Percentiles rank a stretch among this genome's conserved stretches.
phyloP scores from a whole-genome alignment of 1,140 invertebrate species.

The Heterodera schachtii region DNA sequence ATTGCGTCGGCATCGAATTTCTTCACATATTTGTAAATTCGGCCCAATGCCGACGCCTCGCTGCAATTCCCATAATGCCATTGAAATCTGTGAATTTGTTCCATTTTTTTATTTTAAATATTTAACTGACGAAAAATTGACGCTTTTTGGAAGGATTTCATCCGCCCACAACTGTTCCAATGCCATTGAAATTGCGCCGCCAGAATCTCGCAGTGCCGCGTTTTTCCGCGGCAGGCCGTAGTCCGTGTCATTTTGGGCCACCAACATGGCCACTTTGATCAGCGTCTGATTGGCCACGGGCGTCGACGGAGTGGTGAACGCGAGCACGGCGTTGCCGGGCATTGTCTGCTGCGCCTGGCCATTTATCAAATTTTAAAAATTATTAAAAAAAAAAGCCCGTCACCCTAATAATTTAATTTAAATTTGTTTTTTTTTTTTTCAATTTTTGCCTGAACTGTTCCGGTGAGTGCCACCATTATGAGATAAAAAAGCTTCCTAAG shows the following conservation, averaged over 20 bases:
- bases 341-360: background rate
- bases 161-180: too few species aligned
- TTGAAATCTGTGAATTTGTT: background rate
- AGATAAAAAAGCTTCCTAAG: too few species aligned
- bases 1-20: background rate
- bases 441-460: too few species aligned
- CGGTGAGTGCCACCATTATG: too few species aligned
- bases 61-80: background rate
- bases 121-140: background rate
- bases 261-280: background rate
- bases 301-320: background rate
- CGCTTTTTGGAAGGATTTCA: too few species aligned
- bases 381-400: too few species aligned
- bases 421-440: too few species aligned
- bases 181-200: too few species aligned
- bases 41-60: background rate
- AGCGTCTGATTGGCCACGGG: background rate
- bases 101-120: too few species aligned
- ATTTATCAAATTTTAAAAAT: background rate
- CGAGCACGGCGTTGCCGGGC: background rate
- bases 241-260: background rate
- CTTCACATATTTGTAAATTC: background rate
- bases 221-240: background rate
- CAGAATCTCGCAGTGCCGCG: background rate
- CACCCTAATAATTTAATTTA: too few species aligned